phyloP scores from a whole-genome alignment of 2,113 vertebrate species.

The Sciurus niger region DNA sequence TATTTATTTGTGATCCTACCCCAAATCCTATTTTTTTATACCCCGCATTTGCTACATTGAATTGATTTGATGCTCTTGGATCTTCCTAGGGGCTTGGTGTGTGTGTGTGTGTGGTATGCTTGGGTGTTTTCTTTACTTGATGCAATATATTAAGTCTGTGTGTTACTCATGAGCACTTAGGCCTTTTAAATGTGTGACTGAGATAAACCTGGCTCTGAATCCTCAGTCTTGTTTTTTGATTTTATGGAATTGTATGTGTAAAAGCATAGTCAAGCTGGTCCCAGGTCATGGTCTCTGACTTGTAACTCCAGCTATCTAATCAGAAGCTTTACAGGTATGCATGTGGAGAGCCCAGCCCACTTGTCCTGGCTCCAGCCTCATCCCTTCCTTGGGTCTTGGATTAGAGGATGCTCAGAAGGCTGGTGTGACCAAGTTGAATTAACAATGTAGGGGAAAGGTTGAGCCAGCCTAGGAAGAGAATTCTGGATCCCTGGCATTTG shows the following conservation, averaged over 20 bases:
- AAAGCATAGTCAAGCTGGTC: background rate
- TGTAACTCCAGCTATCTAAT: rapidly evolving
- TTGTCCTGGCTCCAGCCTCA: background rate
- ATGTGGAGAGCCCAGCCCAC: background rate
- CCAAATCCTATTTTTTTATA: background rate
- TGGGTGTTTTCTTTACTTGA: background rate
- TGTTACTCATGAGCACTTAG: background rate
- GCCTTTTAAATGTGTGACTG: background rate
- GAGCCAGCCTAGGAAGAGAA: background rate
- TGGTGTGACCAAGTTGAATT: background rate
- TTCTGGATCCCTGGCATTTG: background rate
- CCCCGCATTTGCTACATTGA: background rate
- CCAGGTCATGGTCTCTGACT: background rate
- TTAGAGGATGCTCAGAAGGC: background rate
- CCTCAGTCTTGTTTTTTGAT: background rate
- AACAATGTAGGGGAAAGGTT: background rate
- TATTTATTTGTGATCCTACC: background rate
- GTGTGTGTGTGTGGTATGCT: background rate
- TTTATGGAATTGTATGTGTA: too few species aligned
- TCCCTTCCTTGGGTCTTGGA: background rate
- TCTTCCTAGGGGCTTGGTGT: background rate
- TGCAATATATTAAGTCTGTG: background rate
- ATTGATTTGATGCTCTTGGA: background rate
- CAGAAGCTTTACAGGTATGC: background rate
- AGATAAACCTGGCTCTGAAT: background rate